A percentile compares a stretch with the other conserved stretches of the same genome.
These are phyloP conservation scores for Lucilia cuprina DNA, from an alignment of 1,140 invertebrate species.

Conservation along the genomic window DNA sequence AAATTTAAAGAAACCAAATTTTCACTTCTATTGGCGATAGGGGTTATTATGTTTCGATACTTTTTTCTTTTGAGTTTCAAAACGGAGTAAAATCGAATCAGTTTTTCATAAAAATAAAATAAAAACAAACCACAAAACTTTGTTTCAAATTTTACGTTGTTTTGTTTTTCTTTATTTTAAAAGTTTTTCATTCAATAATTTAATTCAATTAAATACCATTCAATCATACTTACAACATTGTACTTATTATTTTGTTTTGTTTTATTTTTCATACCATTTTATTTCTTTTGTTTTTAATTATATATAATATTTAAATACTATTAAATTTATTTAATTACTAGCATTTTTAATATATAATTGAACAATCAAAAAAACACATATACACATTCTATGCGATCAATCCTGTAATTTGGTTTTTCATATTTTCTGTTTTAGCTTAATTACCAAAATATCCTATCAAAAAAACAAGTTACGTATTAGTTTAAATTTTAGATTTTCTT, in stretches of 20 bases:
- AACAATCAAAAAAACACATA: background rate
- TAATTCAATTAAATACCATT: background rate
- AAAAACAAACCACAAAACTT: background rate
- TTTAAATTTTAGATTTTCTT: background rate
- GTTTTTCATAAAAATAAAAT: too few relatives aligned
- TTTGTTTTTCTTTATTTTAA: background rate
- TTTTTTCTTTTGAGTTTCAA: too few relatives aligned
- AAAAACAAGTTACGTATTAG: background rate
- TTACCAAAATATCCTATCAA: background rate
- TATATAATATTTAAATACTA: background rate
- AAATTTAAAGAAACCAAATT: too few relatives aligned
- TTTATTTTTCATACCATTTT: background rate
- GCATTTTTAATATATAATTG: background rate
- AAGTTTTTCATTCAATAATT: background rate
- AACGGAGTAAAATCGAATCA: too few relatives aligned
- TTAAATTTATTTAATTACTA: background rate
- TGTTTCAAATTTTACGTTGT: background rate
- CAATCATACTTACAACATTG: background rate
- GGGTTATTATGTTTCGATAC: too few relatives aligned
- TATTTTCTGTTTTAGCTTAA: background rate
- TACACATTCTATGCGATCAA: constrained; percentile 2
- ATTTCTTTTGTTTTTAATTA: background rate
- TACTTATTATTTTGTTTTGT: background rate
- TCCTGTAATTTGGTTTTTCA: constrained; percentile 2
- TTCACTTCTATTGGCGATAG: too few relatives aligned